phyloP scores from a whole-genome alignment of 2,113 vertebrate species.

The Rhineura floridana region DNA sequence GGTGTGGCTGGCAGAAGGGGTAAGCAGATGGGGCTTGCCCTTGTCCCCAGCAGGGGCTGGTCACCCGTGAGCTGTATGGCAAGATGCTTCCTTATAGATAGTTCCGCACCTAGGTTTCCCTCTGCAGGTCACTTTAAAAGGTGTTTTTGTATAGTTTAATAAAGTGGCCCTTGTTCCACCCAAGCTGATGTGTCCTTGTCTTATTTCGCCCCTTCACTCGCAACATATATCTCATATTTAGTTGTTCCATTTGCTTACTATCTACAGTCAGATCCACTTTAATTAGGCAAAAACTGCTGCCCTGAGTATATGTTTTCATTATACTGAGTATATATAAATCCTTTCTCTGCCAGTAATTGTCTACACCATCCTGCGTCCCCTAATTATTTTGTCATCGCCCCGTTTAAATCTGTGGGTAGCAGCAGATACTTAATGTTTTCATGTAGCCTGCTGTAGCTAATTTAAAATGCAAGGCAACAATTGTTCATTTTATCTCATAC shows the following conservation, averaged over 20 bases:
- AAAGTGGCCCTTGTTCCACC: too few relatives aligned
- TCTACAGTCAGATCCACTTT: background rate
- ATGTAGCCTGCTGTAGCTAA: background rate
- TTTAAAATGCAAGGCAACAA: constrained; percentile 9
- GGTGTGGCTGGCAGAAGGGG: too few relatives aligned
- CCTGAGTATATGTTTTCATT: constrained; percentile 16
- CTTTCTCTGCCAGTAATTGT: constrained; percentile 10
- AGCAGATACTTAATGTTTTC: constrained; percentile 4
- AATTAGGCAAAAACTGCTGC: background rate
- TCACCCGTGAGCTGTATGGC: too few relatives aligned
- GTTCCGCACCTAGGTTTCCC: too few relatives aligned
- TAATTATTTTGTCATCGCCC: constrained; percentile 20
- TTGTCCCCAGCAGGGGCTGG: too few relatives aligned
- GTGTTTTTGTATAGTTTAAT: too few relatives aligned
- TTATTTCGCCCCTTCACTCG: too few relatives aligned
- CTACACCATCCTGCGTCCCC: background rate
- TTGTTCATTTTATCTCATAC: constrained; percentile 49
- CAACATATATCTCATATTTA: background rate
- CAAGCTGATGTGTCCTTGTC: too few relatives aligned
- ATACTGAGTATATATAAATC: background rate
- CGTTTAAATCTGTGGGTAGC: background rate
- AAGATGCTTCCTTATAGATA: too few relatives aligned
- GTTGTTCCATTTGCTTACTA: background rate
- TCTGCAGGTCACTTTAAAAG: too few relatives aligned
- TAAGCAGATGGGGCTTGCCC: too few relatives aligned